These are phyloP conservation scores for Strongylocentrotus purpuratus DNA, from an alignment of 35 echinoderm and acorn worm genomes.

Conservation along the genomic window DNA sequence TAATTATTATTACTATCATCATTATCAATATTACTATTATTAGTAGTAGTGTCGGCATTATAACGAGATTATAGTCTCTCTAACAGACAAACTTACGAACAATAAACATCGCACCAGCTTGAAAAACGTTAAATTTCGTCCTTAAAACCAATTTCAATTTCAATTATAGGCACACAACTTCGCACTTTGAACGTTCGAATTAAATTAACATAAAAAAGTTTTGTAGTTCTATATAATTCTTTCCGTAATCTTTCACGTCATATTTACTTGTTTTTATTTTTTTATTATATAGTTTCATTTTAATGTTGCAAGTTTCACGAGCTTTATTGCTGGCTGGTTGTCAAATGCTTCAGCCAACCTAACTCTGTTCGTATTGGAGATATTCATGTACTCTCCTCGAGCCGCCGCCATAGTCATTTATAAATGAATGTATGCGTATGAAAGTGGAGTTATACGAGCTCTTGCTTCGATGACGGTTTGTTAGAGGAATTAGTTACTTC, in stretches of 20 bases:
- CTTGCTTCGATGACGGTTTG: not conserved
- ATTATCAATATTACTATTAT: too few species aligned
- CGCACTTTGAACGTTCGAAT: not conserved
- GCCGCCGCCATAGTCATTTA: not conserved
- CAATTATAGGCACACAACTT: not conserved
- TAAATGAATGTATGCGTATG: constrained; percentile 22
- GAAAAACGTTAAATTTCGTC: not conserved
- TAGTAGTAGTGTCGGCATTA: too few species aligned
- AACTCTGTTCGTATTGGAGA: not conserved
- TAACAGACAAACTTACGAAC: too few species aligned
- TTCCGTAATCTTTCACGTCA: not conserved
- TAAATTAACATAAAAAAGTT: not conserved
- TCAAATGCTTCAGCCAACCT: not conserved
- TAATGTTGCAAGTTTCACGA: not conserved
- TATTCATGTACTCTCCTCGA: not conserved
- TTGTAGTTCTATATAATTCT: not conserved
- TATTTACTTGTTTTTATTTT: not conserved
- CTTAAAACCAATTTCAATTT: not conserved
- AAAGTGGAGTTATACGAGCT: not conserved
- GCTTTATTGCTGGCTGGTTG: not conserved
- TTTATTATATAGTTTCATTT: not conserved
- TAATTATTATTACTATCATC: too few species aligned
- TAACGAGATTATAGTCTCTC: too few species aligned
- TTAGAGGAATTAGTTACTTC: not conserved
- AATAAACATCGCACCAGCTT: not conserved